These are phyloP conservation scores for Mobula birostris DNA, from an alignment of 2,113 vertebrate genomes.

Conservation along the genomic window DNA sequence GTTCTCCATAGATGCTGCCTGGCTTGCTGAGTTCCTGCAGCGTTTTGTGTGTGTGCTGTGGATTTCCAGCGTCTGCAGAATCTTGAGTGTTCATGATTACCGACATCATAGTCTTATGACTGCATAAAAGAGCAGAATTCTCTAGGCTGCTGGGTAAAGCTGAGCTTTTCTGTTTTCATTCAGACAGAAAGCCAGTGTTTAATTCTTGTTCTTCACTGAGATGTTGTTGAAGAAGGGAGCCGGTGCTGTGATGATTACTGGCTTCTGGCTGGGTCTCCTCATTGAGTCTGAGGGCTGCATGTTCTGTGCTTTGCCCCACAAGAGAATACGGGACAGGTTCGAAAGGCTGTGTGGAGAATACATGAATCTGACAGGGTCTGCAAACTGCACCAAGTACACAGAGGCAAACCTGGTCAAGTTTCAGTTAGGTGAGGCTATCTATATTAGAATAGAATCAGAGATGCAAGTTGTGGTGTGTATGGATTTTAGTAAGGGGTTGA, in stretches of 20 bases:
- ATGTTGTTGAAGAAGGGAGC: neutral
- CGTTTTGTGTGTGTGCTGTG: too few species aligned
- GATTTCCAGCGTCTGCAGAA: too few species aligned
- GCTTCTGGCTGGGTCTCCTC: neutral
- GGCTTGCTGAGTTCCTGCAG: too few species aligned
- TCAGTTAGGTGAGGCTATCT: constrained; percentile 6
- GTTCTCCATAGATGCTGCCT: too few species aligned
- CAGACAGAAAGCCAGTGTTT: neutral
- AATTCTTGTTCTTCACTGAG: neutral
- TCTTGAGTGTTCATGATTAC: neutral
- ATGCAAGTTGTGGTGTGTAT: too few species aligned
- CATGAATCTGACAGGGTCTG: neutral
- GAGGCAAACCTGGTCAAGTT: constrained; percentile 10
- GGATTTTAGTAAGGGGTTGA: too few species aligned
- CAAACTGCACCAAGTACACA: neutral
- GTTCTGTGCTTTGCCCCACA: neutral
- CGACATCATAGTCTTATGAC: neutral
- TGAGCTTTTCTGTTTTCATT: neutral
- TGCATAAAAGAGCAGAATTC: neutral
- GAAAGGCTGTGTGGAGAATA: neutral
- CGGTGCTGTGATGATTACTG: neutral
- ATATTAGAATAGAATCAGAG: neutral
- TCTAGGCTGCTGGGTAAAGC: neutral
- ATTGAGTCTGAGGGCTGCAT: neutral
- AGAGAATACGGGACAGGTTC: neutral